Evolutionary conservation across 2,888 invertebrate species (phyloP), one percentile per base, ranked within the genome.

Genomic region (Netelia virgata): DNA sequence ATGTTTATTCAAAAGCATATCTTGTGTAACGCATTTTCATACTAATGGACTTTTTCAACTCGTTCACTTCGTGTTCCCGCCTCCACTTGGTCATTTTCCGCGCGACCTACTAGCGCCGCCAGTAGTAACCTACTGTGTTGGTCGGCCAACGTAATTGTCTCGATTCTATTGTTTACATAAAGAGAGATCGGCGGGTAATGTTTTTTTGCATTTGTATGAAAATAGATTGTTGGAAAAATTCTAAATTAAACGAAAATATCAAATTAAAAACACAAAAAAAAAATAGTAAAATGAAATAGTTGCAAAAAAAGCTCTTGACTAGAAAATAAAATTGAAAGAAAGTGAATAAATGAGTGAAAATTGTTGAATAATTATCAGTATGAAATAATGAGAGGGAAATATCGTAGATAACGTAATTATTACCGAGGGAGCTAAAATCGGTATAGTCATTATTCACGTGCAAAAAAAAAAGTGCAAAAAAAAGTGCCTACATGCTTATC

Each of bases 1-100:
- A 90, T 91, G 89, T 91, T 91, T 92, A 91, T 91, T 90, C 90
- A 89, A 89, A 90, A 87, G 88, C 87, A 5, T 28, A 87, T 88
- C 88, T 89, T 89, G 86, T 72, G 69, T 89, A 90, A 90, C 89
- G 80, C 90, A 91, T 92, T 93, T 91, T 91, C 92, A 93, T 92
- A 90, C 91, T 92, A 92, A 93, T 92, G 89, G 91, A 91, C 90
- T 92, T 91, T 90, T 91, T 91, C 86, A 88, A 90, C 87, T 86
- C 78, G 81, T 86, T 81, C 85, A 76, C 66, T 14, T 59, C 72
- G 47, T 59, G 20, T 50, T 36, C 43, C 68, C 76, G 55, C 28
- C 41, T 61, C n/a, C 53, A 41, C 20, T 23, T 70, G 41, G 66
- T 28, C 6, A 57, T 57, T 64, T 73, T 36, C 61, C 41, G 36